Percentiles rank a stretch among this genome's conserved stretches.
Conservation (phyloP, 2,113 vertebrate species). For the Egretta garzetta region DNA sequence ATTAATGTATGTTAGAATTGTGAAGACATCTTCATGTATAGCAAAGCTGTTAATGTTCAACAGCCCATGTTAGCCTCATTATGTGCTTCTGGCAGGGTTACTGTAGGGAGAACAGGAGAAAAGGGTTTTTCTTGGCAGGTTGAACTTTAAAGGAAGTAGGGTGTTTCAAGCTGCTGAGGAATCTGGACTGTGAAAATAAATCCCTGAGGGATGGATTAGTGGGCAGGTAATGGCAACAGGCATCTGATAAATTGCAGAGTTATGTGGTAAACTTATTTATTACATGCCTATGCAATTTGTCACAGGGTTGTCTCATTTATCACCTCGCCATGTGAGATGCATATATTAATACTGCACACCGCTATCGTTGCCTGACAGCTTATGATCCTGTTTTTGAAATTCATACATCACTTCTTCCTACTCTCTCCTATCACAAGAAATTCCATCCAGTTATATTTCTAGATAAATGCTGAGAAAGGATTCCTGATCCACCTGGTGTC, state of each 20-base stretch:
- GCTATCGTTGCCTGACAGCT: constrained; percentile 22
- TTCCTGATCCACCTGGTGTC: background rate
- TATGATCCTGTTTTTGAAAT: constrained; percentile 4
- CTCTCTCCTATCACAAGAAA: background rate
- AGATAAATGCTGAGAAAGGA: background rate
- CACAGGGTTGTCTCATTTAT: constrained; percentile 38
- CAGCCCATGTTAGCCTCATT: background rate
- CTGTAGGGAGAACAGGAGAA: background rate
- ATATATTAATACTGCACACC: constrained; percentile 51
- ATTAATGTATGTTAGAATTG: background rate
- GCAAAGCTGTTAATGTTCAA: background rate
- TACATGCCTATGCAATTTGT: constrained; percentile 25
- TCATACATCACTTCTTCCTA: background rate
- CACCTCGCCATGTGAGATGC: background rate
- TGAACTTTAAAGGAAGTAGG: background rate
- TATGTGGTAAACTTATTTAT: constrained; percentile 55
- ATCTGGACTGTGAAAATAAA: constrained; percentile 19
- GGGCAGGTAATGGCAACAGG: constrained; percentile 41
- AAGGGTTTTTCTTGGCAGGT: background rate
- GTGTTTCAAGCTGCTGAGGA: background rate
- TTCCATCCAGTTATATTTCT: background rate
- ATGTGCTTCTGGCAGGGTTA: background rate
- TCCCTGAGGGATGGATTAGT: constrained; percentile 34
- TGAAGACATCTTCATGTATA: background rate
- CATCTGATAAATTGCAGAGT: constrained; percentile 35